Evolutionary conservation across 1,140 invertebrate genomes (phyloP).

Genomic region (Drosophila quadrilineata): DNA sequence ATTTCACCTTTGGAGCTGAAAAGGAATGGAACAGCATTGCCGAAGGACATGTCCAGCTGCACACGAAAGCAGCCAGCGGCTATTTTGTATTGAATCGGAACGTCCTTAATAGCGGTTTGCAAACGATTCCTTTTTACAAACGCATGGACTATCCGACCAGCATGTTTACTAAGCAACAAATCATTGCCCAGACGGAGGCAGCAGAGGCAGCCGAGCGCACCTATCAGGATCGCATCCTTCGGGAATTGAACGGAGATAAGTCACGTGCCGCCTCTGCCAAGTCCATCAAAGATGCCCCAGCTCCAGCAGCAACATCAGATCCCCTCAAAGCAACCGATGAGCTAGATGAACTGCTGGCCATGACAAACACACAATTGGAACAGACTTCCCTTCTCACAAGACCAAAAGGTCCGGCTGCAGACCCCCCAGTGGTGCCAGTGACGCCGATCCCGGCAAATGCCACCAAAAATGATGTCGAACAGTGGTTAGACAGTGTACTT

Average conservation of each 20-base stretch:
- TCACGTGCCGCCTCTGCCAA: constrained; percentile 33
- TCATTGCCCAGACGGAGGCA: constrained; percentile 55
- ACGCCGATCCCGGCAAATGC: constrained; percentile 38
- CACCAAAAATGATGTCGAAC: constrained; percentile 71
- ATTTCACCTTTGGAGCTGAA: constrained; percentile 70
- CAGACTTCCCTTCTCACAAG: background rate
- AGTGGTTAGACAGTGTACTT: constrained; percentile 74
- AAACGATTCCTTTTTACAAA: constrained; percentile 77
- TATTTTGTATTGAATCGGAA: constrained; percentile 71
- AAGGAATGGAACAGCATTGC: constrained; percentile 65
- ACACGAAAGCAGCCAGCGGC: constrained; percentile 50
- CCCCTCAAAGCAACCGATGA: constrained; percentile 50
- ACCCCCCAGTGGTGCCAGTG: constrained; percentile 35
- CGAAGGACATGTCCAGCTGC: constrained; percentile 49
- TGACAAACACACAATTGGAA: constrained; percentile 45
- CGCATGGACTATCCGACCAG: constrained; percentile 69
- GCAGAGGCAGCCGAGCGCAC: constrained; percentile 59
- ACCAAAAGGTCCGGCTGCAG: constrained; percentile 20
- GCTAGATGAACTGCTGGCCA: constrained; percentile 65
- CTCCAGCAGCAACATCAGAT: background rate
- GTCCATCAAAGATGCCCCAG: constrained; percentile 12
- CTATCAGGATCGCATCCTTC: constrained; percentile 57
- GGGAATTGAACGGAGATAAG: constrained; percentile 46
- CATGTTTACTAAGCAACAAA: constrained; percentile 61
- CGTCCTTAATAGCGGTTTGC: constrained; percentile 57